Evolutionary conservation across 2,888 invertebrate species (phyloP).

Genomic region (Apamea sordens): DNA sequence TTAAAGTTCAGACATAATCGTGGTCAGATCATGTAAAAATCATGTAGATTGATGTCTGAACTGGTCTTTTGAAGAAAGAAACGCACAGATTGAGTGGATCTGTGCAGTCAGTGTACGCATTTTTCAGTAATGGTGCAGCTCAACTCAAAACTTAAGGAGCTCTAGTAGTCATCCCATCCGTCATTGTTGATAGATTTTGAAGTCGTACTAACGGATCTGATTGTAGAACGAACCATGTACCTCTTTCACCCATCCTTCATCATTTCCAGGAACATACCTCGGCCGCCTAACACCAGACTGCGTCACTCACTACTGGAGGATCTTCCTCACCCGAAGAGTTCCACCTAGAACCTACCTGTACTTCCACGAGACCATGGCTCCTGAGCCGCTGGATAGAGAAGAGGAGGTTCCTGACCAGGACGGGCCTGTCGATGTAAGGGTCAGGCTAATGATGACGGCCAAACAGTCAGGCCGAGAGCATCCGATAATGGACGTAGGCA

Average conservation of each 20-base stretch:
- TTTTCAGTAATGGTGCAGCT: too few relatives aligned
- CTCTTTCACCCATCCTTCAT: background rate
- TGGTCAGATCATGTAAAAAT: too few relatives aligned
- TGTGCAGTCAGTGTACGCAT: too few relatives aligned
- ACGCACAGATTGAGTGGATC: too few relatives aligned
- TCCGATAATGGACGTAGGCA: conserved; percentile 42
- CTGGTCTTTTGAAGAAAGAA: too few relatives aligned
- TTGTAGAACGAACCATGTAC: background rate
- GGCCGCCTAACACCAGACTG: conserved; percentile 75
- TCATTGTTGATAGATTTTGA: background rate
- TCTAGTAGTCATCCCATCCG: background rate
- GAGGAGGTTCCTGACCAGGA: conserved; percentile 27
- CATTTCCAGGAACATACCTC: conserved; percentile 64
- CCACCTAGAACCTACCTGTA: conserved; percentile 80
- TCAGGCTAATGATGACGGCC: conserved; percentile 29
- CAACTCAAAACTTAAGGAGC: too few relatives aligned
- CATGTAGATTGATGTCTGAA: too few relatives aligned
- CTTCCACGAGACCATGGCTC: conserved; percentile 75
- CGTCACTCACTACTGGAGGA: conserved; percentile 72
- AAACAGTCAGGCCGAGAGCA: conserved; percentile 26
- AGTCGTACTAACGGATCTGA: background rate
- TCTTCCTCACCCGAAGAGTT: conserved; percentile 69
- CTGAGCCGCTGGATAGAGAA: background rate
- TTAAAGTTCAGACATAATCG: too few relatives aligned
- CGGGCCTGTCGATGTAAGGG: conserved; percentile 56